Percentiles rank a stretch among this genome's conserved stretches.
Conservation (phyloP, 2,888 invertebrate genomes). For the Tipula unca region DNA sequence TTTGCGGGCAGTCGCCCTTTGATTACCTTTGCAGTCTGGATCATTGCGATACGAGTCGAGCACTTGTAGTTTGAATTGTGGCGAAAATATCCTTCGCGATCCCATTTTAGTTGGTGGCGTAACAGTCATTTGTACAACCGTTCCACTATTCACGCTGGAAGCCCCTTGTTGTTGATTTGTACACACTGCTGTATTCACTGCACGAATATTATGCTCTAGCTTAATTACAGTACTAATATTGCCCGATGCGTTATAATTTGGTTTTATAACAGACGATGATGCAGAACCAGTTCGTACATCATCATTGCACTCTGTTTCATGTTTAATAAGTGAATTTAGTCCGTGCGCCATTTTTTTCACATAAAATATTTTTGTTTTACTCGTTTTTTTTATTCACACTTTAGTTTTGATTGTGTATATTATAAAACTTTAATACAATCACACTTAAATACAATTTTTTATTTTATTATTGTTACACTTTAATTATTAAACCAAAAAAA, state of each 20-base stretch:
- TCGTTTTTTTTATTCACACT: slow-evolving; percentile 3
- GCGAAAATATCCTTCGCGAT: slow-evolving; percentile 78
- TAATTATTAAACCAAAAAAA: not conserved
- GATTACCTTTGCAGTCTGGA: slow-evolving; percentile 80
- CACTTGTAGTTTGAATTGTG: slow-evolving; percentile 82
- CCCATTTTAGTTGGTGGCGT: slow-evolving; percentile 55
- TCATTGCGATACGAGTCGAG: slow-evolving; percentile 80
- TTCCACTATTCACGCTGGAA: not conserved
- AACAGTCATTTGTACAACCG: slow-evolving; percentile 21
- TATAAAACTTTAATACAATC: not conserved
- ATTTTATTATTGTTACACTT: not conserved
- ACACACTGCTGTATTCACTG: not conserved
- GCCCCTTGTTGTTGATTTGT: not conserved
- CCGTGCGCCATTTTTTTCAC: slow-evolving; percentile 49
- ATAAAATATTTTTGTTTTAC: not conserved
- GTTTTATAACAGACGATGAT: slow-evolving; percentile 19
- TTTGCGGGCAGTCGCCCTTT: slow-evolving; percentile 81
- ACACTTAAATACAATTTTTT: not conserved
- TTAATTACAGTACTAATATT: slow-evolving; percentile 25
- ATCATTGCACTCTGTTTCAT: slow-evolving; percentile 34
- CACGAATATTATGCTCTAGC: slow-evolving; percentile 22
- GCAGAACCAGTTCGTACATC: slow-evolving; percentile 24
- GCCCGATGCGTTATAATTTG: not conserved
- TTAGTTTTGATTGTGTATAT: not conserved
- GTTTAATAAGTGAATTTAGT: slow-evolving; percentile 46